Evolutionary conservation across 2,888 invertebrate species (phyloP), one percentile per base, ranked within the genome.

Genomic region (Nomada fabriciana): DNA sequence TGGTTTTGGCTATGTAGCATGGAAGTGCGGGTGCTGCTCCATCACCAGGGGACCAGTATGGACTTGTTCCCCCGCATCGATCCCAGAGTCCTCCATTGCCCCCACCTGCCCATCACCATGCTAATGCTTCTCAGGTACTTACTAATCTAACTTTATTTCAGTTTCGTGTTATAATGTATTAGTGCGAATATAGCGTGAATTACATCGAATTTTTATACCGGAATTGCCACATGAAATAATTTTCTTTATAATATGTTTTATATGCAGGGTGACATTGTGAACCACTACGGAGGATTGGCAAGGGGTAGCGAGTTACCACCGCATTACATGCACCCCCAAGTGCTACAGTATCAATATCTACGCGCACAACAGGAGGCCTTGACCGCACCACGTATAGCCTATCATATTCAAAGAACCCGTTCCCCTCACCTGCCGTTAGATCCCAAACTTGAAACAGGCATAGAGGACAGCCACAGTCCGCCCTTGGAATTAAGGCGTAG

Each of bases 101-200:
- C 91, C 97, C 97, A 92, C 97, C 97, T 93, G 97, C 97, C 89
- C 97, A 97, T 94, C 97, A 97, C 95, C 97, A 94, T 88, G 93
- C 93, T 91, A 93, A 93, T 87, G 91, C 94, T 90, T 92, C 93
- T 89, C 94, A 94, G 94, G 94, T 94, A 93, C 89, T 91, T 90
- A 89, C 86, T 80, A 82, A 67, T 67, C 75, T 76, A 82, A 85
- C 68, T 77, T 80, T 63, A 72, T 76, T 76, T 67, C 52, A 61
- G 42, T 60, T 64, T 60, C 36, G 25, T 50, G n/a, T 47, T 50
- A 23, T 29, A 15, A 23, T 36, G 13, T 23, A 11, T 53, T 18
- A 15, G 7, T 11, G 36, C 60, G 20, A 18, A n/a, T 47, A 55
- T 4, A 36, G 13, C 36, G 4, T 65, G 13, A 50, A 15, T 3